Conservation (phyloP, 2,113 vertebrate species). For the Falco punctatus region DNA sequence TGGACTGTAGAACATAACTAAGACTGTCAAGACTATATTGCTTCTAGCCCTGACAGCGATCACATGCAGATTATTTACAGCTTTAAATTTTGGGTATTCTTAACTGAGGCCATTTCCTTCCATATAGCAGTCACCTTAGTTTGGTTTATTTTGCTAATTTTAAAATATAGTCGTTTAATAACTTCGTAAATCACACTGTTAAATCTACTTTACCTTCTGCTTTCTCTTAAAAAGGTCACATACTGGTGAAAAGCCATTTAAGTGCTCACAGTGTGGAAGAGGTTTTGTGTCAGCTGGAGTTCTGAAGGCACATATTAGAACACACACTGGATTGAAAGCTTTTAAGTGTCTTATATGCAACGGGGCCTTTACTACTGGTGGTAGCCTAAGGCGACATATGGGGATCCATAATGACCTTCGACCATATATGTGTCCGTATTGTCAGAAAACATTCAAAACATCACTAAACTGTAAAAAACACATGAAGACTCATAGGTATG, state of each 20-base stretch:
- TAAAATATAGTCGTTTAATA: neutral
- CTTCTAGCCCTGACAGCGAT: neutral
- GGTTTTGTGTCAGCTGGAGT: slow-evolving; percentile 97
- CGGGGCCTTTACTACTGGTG: slow-evolving; percentile 95
- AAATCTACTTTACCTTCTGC: neutral
- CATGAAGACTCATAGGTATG: slow-evolving; percentile 97
- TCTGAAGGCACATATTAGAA: slow-evolving; percentile 94
- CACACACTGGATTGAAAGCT: slow-evolving; percentile 94
- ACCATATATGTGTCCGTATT: slow-evolving; percentile 98
- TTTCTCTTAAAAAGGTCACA: slow-evolving; percentile 83
- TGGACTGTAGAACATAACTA: neutral
- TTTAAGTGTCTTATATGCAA: slow-evolving; percentile 95
- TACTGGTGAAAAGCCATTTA: slow-evolving; percentile 96
- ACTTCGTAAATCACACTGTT: neutral
- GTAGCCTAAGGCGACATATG: slow-evolving; percentile 95
- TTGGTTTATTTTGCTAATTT: neutral
- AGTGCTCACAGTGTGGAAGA: slow-evolving; percentile 94
- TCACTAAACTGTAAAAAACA: slow-evolving; percentile 98
- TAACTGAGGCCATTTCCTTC: neutral
- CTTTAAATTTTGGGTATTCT: neutral
- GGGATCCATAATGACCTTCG: slow-evolving; percentile 95
- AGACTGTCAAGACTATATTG: neutral
- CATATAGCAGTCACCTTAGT: neutral
- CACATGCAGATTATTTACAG: neutral
- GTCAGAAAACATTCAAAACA: slow-evolving; percentile 99